Base-by-base conservation (phyloP, 2,113 vertebrate species). In the Megaceryle torquata region DNA sequence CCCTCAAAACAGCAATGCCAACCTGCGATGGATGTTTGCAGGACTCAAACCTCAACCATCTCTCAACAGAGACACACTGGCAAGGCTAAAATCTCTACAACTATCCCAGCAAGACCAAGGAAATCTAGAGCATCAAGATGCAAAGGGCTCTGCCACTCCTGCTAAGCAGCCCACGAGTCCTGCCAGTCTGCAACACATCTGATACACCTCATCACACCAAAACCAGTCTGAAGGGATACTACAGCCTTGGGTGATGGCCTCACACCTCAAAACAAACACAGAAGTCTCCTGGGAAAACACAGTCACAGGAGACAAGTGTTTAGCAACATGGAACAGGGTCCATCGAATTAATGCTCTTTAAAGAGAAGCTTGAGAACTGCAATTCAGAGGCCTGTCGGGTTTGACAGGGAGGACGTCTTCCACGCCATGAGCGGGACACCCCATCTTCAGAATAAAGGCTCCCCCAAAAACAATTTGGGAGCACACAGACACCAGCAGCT, bases 231-330 rank as follows among this genome's bases (percentile, higher is more conserved):
- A 19, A 61, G 61, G 60, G 48, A 44, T 16, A 1, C 3, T 16
- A 2, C 3, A 15, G 75, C 29, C 48, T 50, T 20, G 1, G 28
- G 82, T 5, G 26, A 26, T 14, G 20, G 46, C 68, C 65, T 48
- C 37, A 12, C 5, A 1, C 63, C 63, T 65, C 6, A 0, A 37
- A 68, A 16, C 53, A 57, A 83, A 74, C 46, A 3, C n/a, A 11
- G n/a, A 25, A n/a, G 51, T 51, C 15, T 39, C 54, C 53, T 1
- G 43, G 39, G 60, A 56, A 71, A 56, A 19, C 41, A 60, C 0
- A 19, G 60, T 59, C 84, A 68, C 28, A 1, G 76, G 46, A 56
- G 15, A 44, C 0, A 2, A 24, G 48, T 0, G 2, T 1, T 54
- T 3, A 15, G 60, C 69, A 28, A 20, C 28, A 39, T 41, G 18